Percentiles rank a stretch among this genome's conserved stretches.
phyloP scores from a whole-genome alignment of 2,888 invertebrate genomes.

The Apamea epomidion region DNA sequence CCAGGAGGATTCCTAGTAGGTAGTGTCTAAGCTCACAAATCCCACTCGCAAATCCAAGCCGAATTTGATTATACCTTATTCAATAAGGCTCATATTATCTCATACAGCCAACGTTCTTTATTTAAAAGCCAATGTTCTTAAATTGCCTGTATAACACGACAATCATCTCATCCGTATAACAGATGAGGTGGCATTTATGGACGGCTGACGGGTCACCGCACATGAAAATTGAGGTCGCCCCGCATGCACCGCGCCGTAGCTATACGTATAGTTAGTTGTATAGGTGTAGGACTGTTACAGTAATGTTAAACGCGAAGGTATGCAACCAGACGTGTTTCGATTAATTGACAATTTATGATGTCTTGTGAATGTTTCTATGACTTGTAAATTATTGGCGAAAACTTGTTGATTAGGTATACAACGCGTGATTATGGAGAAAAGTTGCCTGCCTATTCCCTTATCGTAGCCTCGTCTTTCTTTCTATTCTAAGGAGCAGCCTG shows the following conservation, averaged over 20 bases:
- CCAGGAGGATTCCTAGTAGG: not conserved
- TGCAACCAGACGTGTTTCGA: slow-evolving; percentile 46
- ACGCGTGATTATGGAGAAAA: not conserved
- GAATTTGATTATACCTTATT: not conserved
- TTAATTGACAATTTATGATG: slow-evolving; percentile 40
- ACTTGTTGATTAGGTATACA: not conserved
- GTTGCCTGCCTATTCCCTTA: not conserved
- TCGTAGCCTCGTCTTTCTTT: not conserved
- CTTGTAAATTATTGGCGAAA: not conserved
- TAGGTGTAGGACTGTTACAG: slow-evolving; percentile 35
- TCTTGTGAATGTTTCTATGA: slow-evolving; percentile 2
- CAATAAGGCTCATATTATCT: not conserved
- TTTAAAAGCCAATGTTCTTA: slow-evolving; percentile 45
- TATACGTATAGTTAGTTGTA: slow-evolving; percentile 8
- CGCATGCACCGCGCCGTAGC: slow-evolving; percentile 56
- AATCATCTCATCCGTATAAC: slow-evolving; percentile 39
- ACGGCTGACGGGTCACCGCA: slow-evolving; percentile 77
- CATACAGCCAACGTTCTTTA: not conserved
- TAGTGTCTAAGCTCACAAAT: not conserved
- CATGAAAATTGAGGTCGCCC: slow-evolving; percentile 81
- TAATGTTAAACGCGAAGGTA: slow-evolving; percentile 54
- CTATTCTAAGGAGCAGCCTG: not conserved
- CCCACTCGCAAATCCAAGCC: not conserved
- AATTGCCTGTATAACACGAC: slow-evolving; percentile 40
- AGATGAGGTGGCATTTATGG: slow-evolving; percentile 67